Base-by-base conservation (phyloP, 2,888 invertebrate genomes). In the Athrips mouffetella region DNA sequence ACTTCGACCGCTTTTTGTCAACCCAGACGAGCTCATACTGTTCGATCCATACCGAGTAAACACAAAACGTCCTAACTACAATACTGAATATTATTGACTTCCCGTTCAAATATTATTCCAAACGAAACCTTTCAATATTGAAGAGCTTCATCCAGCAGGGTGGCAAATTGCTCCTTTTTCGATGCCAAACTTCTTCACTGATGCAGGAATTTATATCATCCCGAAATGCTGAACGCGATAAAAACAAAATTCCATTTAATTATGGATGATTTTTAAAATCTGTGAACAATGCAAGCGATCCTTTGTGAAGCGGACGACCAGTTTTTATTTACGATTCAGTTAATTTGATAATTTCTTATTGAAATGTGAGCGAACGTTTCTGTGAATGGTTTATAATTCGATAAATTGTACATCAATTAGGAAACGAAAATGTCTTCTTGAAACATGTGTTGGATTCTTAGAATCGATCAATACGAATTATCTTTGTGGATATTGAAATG, bases 221-320 rank as follows among this genome's bases (percentile, higher is more conserved):
- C 73, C 73, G 77, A 82, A 82, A 80, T 76, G 76, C 65, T 58
- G 48, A 65, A 57, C 53, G 31, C 46, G 41, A 67, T 67, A 87
- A 87, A 84, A 87, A 86, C 68, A 65, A 68, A 73, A 88, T 88
- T 85, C 88, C 88, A 79, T 77, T 87, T 87, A 87, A 88, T 88
- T 88, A 88, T 86, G 84, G 80, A 78, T 78, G 83, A 83, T 86
- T 87, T 83, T 87, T 73, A 79, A 86, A 86, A 87, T 86, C 87
- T 84, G 86, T 85, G 85, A 86, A 87, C 87, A 87, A 87, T 88
- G 86, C 84, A 70, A 77, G 71, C 73, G 78, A 76, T 80, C 81
- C 76, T 82, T 81, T 81, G 80, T 73, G 70, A 66, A 65, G 61
- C 67, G 23, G 57, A 60, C 65, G 69, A 61, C 60, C 57, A 51